phyloP scores from a whole-genome alignment of 2,113 vertebrate genomes.

The Sprattus sprattus region DNA sequence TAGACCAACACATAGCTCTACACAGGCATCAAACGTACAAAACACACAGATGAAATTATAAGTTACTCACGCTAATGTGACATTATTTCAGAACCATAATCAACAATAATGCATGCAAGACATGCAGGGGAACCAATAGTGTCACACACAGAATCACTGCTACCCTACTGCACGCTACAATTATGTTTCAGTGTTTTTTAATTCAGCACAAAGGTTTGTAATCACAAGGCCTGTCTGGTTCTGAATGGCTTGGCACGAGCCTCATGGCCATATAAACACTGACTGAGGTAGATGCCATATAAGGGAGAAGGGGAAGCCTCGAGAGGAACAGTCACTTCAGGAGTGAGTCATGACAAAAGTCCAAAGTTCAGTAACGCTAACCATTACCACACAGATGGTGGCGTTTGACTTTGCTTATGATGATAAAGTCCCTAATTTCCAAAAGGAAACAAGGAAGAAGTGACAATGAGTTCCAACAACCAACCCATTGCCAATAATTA shows the following conservation, averaged over 20 bases:
- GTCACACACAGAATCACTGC: no score
- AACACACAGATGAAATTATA: no score
- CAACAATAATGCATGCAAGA: no score
- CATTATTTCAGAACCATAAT: no score
- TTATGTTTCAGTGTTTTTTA: no score
- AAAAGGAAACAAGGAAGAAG: neutral
- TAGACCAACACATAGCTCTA: no score
- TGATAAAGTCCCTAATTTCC: neutral
- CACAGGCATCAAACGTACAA: no score
- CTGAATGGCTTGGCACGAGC: neutral
- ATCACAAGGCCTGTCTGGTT: neutral
- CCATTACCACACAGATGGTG: neutral
- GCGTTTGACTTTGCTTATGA: neutral
- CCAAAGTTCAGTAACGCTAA: constrained; percentile 7
- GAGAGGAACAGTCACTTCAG: neutral
- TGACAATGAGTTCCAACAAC: neutral
- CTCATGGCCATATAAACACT: neutral
- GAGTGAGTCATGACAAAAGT: neutral
- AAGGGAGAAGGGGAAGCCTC: neutral
- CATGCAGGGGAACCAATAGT: no score
- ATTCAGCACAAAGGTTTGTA: no score
- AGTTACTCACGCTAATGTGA: no score
- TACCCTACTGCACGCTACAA: no score
- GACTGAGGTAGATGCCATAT: constrained; percentile 1
- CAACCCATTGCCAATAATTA: neutral